A percentile compares a stretch with the other conserved stretches of the same genome.
Evolutionary conservation across 2,888 invertebrate species (phyloP).

Genomic region (Globia sparganii): DNA sequence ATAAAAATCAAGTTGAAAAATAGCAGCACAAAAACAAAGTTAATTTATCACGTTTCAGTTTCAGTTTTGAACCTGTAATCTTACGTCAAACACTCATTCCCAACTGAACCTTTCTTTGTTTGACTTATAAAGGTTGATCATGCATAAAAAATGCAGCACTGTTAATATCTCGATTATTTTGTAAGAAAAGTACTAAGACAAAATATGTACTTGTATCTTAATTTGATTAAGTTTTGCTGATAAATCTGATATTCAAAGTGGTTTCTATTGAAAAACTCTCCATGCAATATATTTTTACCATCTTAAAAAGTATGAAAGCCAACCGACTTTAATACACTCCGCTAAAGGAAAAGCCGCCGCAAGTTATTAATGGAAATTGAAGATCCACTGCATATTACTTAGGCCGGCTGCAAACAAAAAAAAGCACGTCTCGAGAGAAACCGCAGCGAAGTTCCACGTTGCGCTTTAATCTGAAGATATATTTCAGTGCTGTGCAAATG

Average conservation of each 20-base stretch:
- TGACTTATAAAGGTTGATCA: no score
- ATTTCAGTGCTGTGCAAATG: slow-evolving; percentile 89
- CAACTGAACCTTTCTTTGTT: no score
- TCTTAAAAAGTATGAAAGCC: slow-evolving; percentile 5
- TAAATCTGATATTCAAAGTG: not conserved
- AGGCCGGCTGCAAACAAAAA: slow-evolving; percentile 66
- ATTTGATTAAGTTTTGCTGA: not conserved
- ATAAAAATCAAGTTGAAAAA: no score
- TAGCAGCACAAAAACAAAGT: no score
- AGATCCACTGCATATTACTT: slow-evolving; percentile 74
- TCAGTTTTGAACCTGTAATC: no score
- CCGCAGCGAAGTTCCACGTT: slow-evolving; percentile 86
- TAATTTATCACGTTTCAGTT: no score
- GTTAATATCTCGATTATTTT: no score
- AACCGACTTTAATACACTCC: slow-evolving; percentile 45
- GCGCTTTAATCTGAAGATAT: slow-evolving; percentile 88
- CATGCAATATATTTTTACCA: slow-evolving; percentile 4
- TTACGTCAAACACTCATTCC: no score
- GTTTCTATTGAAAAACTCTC: slow-evolving; percentile 3
- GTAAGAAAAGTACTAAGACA: no score
- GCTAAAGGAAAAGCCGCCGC: slow-evolving; percentile 38
- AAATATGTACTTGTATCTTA: not conserved
- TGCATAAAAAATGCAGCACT: no score
- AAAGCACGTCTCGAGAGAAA: slow-evolving; percentile 82
- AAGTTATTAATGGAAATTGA: slow-evolving; percentile 69